Evolutionary conservation across 2,113 vertebrate species (phyloP), one percentile per base, ranked within the genome.

Genomic region (Microtus oregoni): DNA sequence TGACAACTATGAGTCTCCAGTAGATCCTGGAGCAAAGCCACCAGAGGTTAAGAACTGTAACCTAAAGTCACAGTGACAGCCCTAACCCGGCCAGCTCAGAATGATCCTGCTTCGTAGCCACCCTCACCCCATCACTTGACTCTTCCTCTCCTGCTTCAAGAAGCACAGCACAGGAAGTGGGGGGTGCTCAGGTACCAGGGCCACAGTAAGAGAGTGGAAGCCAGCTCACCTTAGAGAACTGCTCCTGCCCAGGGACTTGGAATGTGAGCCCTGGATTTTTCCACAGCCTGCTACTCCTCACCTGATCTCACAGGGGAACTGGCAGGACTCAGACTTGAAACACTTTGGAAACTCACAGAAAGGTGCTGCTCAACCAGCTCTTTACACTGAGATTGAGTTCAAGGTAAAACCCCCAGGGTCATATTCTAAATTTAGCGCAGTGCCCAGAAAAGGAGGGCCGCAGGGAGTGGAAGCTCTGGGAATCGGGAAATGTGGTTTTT

Each of bases 281-380:
- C 87, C 85, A 63, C 35, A 35, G 91, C 75, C 86, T 85, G 11
- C 5, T 76, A 30, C 58, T 87, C 83, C 61, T 75, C 76, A 15
- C 65, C 92, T 67, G 70, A 65, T 90, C 92, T 96, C 87, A 50
- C 28, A 63, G 68, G 41, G 90, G 35, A 96, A 94, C 30, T 95
- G 94, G 86, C 38, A 91, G 63, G 73, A 89, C 79, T 91, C 14
- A 5, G 50, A 50, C 30, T 77, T 75, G 44, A 52, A 95, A 81
- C 50, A 58, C 91, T 81, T 91, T 32, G 7, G 76, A 92, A 98
- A 87, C 20, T 24, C 68, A 91, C 47, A 52, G 77, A 95, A 96
- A 78, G 52, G 61, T 63, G 38, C n/a, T 3, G 5, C 83, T 22
- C 52, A 20, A 81, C 55, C 82, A 52, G 14, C 19, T 52, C 89